Percentiles rank a stretch among this genome's conserved stretches.
Evolutionary conservation across 2,888 invertebrate genomes (phyloP).

Genomic region (Pristionchus entomophagus): DNA sequence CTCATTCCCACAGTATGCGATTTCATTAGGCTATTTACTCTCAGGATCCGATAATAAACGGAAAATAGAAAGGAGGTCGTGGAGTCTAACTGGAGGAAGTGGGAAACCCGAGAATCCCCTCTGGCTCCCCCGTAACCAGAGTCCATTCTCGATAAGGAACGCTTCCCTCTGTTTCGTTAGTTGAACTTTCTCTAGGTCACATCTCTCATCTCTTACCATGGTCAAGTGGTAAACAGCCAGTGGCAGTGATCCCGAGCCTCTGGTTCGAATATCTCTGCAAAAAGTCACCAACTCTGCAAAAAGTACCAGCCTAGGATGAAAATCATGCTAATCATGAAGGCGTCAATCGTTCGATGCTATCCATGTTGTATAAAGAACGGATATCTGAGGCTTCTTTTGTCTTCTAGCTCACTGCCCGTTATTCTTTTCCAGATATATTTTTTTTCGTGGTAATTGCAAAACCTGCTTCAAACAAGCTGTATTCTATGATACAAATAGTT

Average conservation of each 20-base stretch:
- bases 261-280: background rate
- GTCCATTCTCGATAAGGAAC: background rate
- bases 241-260: background rate
- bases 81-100: background rate
- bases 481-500: too few relatives aligned
- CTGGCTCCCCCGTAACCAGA: background rate
- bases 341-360: slow-evolving; percentile 32
- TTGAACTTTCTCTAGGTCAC: background rate
- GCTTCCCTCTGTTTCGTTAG: too few relatives aligned
- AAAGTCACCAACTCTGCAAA: too few relatives aligned
- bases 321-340: slow-evolving; percentile 42
- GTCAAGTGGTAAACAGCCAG: slow-evolving; percentile 11
- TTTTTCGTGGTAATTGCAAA: too few relatives aligned
- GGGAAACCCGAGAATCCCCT: background rate
- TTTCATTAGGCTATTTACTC: background rate
- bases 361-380: slow-evolving; percentile 41
- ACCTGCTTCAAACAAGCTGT: too few relatives aligned
- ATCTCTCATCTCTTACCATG: background rate
- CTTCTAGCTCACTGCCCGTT: background rate
- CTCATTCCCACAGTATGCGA: background rate
- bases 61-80: background rate
- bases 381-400: slow-evolving; percentile 35
- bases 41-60: background rate
- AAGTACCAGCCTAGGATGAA: background rate
- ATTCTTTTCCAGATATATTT: too few relatives aligned